Evolutionary conservation across 2,797 vertebrate genomes (phyloP).

Genomic region (Takifugu ocellatus): DNA sequence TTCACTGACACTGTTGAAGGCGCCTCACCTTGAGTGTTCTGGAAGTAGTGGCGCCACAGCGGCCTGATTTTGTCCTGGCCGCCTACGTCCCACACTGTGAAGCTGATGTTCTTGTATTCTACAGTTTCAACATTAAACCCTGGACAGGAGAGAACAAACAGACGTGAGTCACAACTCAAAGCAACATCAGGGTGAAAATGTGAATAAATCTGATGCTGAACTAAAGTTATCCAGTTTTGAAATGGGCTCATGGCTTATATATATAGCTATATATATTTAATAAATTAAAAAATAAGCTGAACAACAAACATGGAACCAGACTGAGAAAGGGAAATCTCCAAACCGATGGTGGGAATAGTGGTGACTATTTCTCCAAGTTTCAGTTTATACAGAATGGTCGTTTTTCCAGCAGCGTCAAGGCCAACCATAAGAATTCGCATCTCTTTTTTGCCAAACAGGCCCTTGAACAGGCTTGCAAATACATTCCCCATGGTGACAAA

Average conservation of each 20-base stretch:
- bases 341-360: slow-evolving; percentile 86
- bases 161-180: too few species aligned
- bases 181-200: too few species aligned
- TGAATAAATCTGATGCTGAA: too few species aligned
- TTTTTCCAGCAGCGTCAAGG: slow-evolving; percentile 86
- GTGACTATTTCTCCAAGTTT: slow-evolving; percentile 87
- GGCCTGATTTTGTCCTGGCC: slow-evolving; percentile 89
- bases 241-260: too few species aligned
- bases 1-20: slow-evolving; percentile 4
- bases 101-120: slow-evolving; percentile 92
- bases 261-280: too few species aligned
- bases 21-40: slow-evolving; percentile 86
- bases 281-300: too few species aligned
- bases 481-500: slow-evolving; percentile 81
- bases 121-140: slow-evolving; percentile 90
- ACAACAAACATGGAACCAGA: not conserved
- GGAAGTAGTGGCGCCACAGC: slow-evolving; percentile 89
- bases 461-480: slow-evolving; percentile 80
- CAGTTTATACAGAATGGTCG: slow-evolving; percentile 86
- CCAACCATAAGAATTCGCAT: slow-evolving; percentile 92
- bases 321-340: not conserved
- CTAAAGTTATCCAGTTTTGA: too few species aligned
- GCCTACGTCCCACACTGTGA: slow-evolving; percentile 87
- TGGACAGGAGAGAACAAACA: slow-evolving; percentile 41
- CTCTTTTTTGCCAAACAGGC: slow-evolving; percentile 86